Percentiles rank a stretch among this genome's conserved stretches.
phyloP scores from a whole-genome alignment of 2,797 vertebrate species.

The Peromyscus eremicus region DNA sequence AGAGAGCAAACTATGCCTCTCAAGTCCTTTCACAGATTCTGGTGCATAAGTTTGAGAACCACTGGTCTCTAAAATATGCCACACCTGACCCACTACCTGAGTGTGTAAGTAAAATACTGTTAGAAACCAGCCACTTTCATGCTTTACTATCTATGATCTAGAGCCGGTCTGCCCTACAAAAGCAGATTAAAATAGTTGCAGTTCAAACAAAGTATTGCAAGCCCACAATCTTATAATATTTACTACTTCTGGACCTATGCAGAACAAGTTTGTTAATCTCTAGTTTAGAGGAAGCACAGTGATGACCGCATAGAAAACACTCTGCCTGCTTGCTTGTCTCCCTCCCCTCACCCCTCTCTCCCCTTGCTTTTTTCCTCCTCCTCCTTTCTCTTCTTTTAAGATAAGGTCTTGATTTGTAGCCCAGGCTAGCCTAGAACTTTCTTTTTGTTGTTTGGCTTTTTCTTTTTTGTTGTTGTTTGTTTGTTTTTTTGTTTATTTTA shows the following conservation, averaged over 20 bases:
- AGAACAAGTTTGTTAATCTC: not conserved
- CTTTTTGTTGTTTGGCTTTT: not conserved
- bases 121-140: slow-evolving; percentile 5
- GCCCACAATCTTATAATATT: not conserved
- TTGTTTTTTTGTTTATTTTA: not conserved
- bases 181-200: not conserved
- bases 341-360: too few relatives aligned
- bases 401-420: not conserved
- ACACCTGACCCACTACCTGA: not conserved
- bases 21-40: not conserved
- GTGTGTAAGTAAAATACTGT: slow-evolving; percentile 18
- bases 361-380: too few relatives aligned
- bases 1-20: not conserved
- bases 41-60: slow-evolving; percentile 7
- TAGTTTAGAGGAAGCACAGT: slow-evolving; percentile 6
- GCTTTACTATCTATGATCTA: not conserved
- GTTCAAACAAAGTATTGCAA: not conserved
- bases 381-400: not conserved
- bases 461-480: not conserved
- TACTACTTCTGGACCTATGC: not conserved
- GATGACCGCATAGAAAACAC: slow-evolving; percentile 1
- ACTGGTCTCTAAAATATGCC: not conserved
- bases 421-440: not conserved
- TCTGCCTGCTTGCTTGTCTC: not conserved
- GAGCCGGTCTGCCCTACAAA: not conserved